A percentile compares a stretch with the other conserved stretches of the same genome.
Conservation (phyloP, 2,888 invertebrate species). For the Eutolmus rufibarbis region DNA sequence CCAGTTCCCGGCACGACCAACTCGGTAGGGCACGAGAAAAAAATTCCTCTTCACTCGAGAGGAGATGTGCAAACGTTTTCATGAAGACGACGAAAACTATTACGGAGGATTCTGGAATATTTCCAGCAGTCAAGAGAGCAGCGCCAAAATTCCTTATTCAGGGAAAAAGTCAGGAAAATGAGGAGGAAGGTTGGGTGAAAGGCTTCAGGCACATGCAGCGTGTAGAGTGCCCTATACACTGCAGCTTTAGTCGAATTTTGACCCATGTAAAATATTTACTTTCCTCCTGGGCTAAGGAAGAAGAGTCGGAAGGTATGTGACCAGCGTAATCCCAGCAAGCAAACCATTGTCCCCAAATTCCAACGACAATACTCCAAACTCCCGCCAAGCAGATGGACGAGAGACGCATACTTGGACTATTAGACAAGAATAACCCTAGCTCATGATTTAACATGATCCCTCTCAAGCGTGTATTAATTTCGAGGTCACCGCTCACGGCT, state of each 20-base stretch:
- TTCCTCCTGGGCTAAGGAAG: background rate
- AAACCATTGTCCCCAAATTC: too few species aligned
- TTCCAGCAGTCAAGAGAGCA: slow-evolving; percentile 22
- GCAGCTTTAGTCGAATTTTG: background rate
- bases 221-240: background rate
- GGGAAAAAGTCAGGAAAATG: background rate
- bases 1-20: background rate
- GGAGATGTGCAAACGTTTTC: slow-evolving; percentile 29
- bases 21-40: background rate
- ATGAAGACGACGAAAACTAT: slow-evolving; percentile 30
- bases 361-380: background rate
- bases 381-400: background rate
- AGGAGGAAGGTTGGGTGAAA: background rate
- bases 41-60: background rate
- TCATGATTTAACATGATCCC: background rate
- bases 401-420: background rate
- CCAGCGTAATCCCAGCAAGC: background rate
- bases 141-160: slow-evolving; percentile 8
- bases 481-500: background rate
- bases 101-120: background rate
- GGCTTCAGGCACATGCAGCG: background rate
- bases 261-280: slow-evolving; percentile 30
- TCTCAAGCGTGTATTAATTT: slow-evolving; percentile 7
- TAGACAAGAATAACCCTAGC: background rate
- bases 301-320: too few species aligned